Base-by-base conservation (phyloP, 2,113 vertebrate species). In the Eupsittula cactorum region DNA sequence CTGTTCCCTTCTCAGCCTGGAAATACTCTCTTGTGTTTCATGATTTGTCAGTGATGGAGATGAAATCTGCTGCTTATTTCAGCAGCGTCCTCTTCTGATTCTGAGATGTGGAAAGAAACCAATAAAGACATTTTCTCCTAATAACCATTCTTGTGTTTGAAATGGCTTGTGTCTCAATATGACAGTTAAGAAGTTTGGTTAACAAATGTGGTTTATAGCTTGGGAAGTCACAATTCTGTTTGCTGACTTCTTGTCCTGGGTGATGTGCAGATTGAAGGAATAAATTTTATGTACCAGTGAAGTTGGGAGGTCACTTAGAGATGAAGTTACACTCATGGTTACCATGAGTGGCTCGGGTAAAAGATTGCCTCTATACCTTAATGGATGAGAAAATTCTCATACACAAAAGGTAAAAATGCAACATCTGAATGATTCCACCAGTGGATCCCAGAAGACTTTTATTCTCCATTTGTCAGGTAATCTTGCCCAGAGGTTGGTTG, bases 271-370 rank as follows among this genome's bases (percentile, higher is more conserved):
- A 20, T 60, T 62, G 14, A 82, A 78, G 14, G 12, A 12, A 16
- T 62, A 8, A 20, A 78, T 67, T 71, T 42, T 44, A 0, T 0
- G 1, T 41, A 19, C 41, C 18, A 85, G 2, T 73, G 49, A 75
- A 82, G 11, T 18, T 76, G 52, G 13, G 23, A 76, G 47, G 27
- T 90, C 23, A 16, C 8, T 60, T 91, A 20, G 14, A n/a, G 27
- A 9, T 84, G 41, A 65, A 86, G 13, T 29, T 49, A 37, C 31
- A 46, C 18, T 44, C 44, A 19, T 47, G 23, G 20, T 83, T 86
- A 16, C 25, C 5, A 1, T 47, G n/a, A 62, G 9, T 1, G 0
- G 3, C 13, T 0, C 0, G 37, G 28, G 24, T 77, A 55, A 70
- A 75, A 81, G 41, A 42, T 5, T 31, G 11, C 29, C 21, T 46